Evolutionary conservation across 2,113 vertebrate genomes (phyloP).

Genomic region (Cromileptes altivelis): DNA sequence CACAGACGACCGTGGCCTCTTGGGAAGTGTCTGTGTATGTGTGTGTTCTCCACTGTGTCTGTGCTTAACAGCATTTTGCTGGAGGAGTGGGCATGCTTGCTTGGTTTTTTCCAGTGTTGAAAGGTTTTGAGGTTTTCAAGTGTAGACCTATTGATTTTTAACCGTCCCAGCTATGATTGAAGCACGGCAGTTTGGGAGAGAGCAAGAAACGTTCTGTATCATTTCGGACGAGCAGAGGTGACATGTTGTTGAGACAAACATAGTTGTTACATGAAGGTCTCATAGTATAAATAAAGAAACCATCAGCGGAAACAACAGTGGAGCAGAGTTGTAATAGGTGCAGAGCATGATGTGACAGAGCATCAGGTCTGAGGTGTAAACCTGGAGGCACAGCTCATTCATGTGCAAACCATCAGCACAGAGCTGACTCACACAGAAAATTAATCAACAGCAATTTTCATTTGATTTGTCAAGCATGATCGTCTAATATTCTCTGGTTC

Average conservation of each 20-base stretch:
- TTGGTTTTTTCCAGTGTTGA: constrained; percentile 66
- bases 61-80: constrained; percentile 56
- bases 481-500: neutral
- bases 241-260: neutral
- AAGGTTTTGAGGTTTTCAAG: constrained; percentile 67
- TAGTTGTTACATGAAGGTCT: constrained; percentile 29
- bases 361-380: neutral
- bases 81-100: constrained; percentile 48
- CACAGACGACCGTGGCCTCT: constrained; percentile 60
- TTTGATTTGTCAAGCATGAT: neutral
- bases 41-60: constrained; percentile 37
- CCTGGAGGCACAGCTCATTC: neutral
- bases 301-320: neutral
- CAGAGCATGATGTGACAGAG: neutral
- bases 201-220: constrained; percentile 11
- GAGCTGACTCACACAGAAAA: neutral
- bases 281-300: constrained; percentile 6
- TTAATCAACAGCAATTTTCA: neutral
- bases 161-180: constrained; percentile 38
- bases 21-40: constrained; percentile 45
- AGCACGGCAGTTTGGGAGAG: constrained; percentile 31
- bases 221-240: constrained; percentile 10
- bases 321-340: constrained; percentile 14
- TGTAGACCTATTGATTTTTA: constrained; percentile 65
- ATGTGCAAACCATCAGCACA: constrained; percentile 2